These are phyloP conservation scores for Ivindomyrus marchei DNA, from an alignment of 2,113 vertebrate genomes.

Conservation along the genomic window DNA sequence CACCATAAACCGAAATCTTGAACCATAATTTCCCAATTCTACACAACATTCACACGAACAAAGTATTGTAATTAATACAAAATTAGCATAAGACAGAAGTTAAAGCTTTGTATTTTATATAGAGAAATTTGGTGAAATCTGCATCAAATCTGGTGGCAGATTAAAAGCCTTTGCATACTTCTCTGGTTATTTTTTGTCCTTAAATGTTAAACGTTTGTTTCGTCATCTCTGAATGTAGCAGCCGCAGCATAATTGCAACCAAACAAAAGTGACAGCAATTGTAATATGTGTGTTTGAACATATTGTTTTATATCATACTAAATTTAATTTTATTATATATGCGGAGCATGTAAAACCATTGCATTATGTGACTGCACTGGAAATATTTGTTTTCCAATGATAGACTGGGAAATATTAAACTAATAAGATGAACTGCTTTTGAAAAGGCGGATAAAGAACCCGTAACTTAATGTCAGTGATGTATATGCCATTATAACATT, in stretches of 20 bases:
- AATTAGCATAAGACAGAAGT: background rate
- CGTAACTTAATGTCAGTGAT: background rate
- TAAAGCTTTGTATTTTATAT: background rate
- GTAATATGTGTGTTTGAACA: background rate
- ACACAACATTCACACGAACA: conserved; percentile 35
- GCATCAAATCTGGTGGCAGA: background rate
- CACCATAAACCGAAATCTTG: conserved; percentile 47
- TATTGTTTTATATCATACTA: background rate
- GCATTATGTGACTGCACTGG: background rate
- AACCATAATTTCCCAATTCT: conserved; percentile 32
- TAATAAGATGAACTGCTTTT: background rate
- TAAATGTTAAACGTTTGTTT: background rate
- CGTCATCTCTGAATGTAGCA: background rate
- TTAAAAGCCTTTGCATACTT: background rate
- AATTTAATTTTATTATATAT: background rate
- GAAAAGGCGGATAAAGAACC: background rate
- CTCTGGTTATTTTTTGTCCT: background rate
- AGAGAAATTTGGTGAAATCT: background rate
- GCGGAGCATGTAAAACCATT: background rate
- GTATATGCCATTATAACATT: background rate
- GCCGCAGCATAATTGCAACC: background rate
- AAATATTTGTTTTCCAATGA: background rate
- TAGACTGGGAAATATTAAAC: background rate
- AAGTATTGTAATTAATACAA: conserved; percentile 24
- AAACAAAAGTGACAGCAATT: background rate